phyloP scores from a whole-genome alignment of 2,113 vertebrate genomes.

The Apistogramma diplotaenia region DNA sequence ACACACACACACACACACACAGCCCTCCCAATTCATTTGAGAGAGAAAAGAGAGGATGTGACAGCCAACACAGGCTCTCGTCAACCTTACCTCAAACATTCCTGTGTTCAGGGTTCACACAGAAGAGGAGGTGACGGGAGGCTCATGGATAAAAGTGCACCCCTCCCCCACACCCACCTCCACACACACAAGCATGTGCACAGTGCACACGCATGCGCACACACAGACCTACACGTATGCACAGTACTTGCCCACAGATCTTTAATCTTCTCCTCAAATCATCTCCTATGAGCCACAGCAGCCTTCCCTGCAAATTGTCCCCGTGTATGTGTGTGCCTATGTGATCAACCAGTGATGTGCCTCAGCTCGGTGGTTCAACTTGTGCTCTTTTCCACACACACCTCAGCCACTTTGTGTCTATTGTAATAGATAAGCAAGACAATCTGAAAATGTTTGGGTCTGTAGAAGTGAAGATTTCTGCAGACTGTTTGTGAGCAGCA shows the following conservation, averaged over 20 bases:
- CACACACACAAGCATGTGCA: neutral
- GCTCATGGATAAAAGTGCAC: slow-evolving; percentile 52
- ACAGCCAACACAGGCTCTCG: slow-evolving; percentile 59
- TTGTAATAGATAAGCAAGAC: neutral
- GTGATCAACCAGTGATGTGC: slow-evolving; percentile 14
- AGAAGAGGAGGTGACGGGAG: slow-evolving; percentile 55
- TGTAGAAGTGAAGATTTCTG: neutral
- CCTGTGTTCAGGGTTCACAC: slow-evolving; percentile 53
- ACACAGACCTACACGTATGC: neutral
- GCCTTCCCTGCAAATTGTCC: slow-evolving; percentile 66
- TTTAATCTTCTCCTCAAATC: slow-evolving; percentile 67
- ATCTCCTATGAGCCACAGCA: slow-evolving; percentile 60
- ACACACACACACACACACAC: neutral
- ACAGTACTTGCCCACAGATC: slow-evolving; percentile 25
- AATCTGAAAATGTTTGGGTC: neutral
- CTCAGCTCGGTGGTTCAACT: neutral
- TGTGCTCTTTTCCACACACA: neutral
- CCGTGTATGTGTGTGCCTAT: neutral
- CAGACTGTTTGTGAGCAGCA: neutral
- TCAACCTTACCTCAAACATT: slow-evolving; percentile 57
- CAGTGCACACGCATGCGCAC: neutral
- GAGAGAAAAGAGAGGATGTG: slow-evolving; percentile 59
- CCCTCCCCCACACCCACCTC: neutral
- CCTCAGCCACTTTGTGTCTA: neutral
- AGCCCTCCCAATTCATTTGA: slow-evolving; percentile 38